Conservation (phyloP, 2,113 vertebrate genomes). For the Cavia porcellus region DNA sequence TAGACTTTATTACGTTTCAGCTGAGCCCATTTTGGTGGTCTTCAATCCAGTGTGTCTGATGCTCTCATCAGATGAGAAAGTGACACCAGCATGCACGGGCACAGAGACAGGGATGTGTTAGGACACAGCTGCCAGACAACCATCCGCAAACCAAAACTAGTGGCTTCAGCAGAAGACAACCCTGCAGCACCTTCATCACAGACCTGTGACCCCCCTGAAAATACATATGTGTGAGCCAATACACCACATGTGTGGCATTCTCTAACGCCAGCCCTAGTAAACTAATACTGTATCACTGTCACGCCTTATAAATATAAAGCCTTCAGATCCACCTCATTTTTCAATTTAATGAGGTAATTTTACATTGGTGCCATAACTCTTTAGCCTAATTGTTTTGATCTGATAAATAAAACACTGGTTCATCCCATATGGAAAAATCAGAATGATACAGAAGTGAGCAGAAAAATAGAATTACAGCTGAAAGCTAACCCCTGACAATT, state of each 20-base stretch:
- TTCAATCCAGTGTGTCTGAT: not conserved
- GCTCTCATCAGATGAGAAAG: not conserved
- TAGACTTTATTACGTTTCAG: conserved; percentile 40
- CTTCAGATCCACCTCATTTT: not conserved
- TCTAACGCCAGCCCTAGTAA: not conserved
- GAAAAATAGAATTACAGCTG: not conserved
- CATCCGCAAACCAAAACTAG: not conserved
- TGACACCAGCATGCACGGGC: not conserved
- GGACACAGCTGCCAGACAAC: not conserved
- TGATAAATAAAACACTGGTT: not conserved
- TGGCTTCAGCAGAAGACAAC: not conserved
- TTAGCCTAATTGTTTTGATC: not conserved
- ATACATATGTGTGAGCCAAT: not conserved
- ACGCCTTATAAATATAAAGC: not conserved
- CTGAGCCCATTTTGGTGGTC: not conserved
- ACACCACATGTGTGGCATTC: not conserved
- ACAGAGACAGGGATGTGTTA: not conserved
- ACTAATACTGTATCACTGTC: not conserved
- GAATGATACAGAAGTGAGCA: not conserved
- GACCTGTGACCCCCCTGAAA: not conserved
- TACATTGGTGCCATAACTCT: not conserved
- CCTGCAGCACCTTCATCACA: not conserved
- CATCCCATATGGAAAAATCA: not conserved
- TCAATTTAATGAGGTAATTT: not conserved
- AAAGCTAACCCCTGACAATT: not conserved